Evolutionary conservation across 2,797 vertebrate species (phyloP), one percentile per base, ranked within the genome.

Genomic region (Xerus rutilus): DNA sequence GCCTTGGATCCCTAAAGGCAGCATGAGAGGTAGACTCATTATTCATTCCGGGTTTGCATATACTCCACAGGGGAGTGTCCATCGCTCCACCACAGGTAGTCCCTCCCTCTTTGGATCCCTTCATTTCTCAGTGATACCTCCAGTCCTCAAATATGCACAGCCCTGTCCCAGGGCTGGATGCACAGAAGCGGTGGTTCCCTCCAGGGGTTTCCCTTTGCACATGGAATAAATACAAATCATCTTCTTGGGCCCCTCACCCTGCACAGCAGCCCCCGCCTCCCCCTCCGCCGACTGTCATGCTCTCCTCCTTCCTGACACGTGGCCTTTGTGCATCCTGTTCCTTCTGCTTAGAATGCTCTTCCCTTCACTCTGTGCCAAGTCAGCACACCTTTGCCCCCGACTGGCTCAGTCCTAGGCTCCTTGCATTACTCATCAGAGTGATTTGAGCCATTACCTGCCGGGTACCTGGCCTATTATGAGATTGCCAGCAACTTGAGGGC

Each of bases 61-160:
- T 8, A 5, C 43, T 43, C 28, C 45, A n/a, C 64, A 83, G 3
- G 9, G 62, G 47, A 17, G 7, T 57, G 35, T 1, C 64, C 18
- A 4, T 59, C 39, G 25, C 7, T 11, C 43, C 54, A 25, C 17
- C 47, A 39, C 76, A 35, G 11, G 10, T 15, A 14, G 23, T 65
- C 45, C 92, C 39, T 45, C 45, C 32, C 1, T 47, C 10, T 18
- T 0, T 3, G 17, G 69, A 4, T 30, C 39, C 49, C 59, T 52
- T 20, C 35, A 0, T 17, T 73, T 69, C 54, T 57, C 65, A 43
- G 4, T 6, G 17, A 12, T 4, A 18, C 5, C 3, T 15, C 57
- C 3, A 0, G 25, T 28, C 62, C 39, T 81, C 49, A 28, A 23
- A 9, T 0, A 3, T 13, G 14, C 2, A 1, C 5, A 8, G 35